These are phyloP conservation scores for Drosophila yakuba DNA, from an alignment of 1,140 invertebrate genomes.

Conservation along the genomic window DNA sequence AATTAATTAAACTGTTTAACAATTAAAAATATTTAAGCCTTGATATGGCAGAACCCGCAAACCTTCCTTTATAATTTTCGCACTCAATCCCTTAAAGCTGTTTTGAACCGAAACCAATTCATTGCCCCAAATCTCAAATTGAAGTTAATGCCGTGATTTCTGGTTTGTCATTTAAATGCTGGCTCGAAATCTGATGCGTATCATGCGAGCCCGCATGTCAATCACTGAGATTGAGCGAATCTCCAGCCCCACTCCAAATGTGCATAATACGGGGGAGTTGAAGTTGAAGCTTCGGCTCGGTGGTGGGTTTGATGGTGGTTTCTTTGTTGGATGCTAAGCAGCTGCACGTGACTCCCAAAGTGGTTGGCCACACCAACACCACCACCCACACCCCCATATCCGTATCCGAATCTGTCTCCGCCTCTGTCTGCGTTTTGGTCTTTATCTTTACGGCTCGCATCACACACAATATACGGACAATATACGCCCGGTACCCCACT, in stretches of 20 bases:
- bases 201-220: conserved; percentile 69
- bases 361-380: conserved; percentile 28
- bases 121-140: conserved; percentile 26
- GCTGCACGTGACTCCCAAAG: conserved; percentile 77
- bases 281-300: conserved; percentile 46
- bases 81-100: conserved; percentile 8
- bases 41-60: too few relatives aligned
- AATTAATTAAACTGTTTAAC: too few relatives aligned
- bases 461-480: conserved; percentile 48
- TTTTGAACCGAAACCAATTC: conserved; percentile 9
- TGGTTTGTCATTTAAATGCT: conserved; percentile 58
- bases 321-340: conserved; percentile 70
- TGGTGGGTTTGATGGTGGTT: conserved; percentile 50
- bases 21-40: too few relatives aligned
- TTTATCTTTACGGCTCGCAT: conserved; percentile 76
- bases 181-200: conserved; percentile 48
- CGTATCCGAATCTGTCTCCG: conserved; percentile 19
- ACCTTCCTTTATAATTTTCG: not conserved
- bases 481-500: not conserved
- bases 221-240: conserved; percentile 69
- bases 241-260: conserved; percentile 9
- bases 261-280: conserved; percentile 57
- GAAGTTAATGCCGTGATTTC: conserved; percentile 52
- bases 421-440: conserved; percentile 28
- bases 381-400: not conserved